Percentiles rank a stretch among this genome's conserved stretches.
Conservation (phyloP, 2,113 vertebrate genomes). For the Coracopsis vasa region DNA sequence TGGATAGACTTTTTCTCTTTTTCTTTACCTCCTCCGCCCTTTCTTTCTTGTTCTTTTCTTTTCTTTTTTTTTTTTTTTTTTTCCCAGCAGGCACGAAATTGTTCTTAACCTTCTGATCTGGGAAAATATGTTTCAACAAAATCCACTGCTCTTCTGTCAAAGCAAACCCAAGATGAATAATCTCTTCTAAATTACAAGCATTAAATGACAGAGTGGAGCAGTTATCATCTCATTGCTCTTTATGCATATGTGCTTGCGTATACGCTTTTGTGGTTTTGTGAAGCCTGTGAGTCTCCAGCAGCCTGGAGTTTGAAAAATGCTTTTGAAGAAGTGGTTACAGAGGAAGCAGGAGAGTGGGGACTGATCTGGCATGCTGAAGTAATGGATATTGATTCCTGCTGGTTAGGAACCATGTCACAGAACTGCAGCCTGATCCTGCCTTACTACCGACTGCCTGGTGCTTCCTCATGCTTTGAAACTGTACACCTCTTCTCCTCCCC, state of each 20-base stretch:
- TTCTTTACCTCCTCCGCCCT: fast-evolving
- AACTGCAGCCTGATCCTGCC: neutral
- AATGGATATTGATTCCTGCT: neutral
- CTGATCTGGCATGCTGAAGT: neutral
- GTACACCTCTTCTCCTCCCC: neutral
- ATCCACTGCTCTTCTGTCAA: neutral
- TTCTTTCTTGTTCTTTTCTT: neutral
- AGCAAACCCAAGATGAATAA: conserved; percentile 10
- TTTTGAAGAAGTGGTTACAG: neutral
- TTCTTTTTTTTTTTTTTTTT: too few species aligned
- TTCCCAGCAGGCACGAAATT: neutral
- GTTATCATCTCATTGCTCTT: conserved; percentile 1
- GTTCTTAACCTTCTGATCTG: conserved; percentile 20
- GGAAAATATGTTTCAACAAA: neutral
- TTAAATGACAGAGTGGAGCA: neutral
- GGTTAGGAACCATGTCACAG: conserved; percentile 1
- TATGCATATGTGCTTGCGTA: neutral
- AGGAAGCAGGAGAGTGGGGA: neutral
- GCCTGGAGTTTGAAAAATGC: neutral
- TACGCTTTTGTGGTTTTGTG: neutral
- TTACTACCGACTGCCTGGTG: neutral
- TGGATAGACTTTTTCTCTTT: neutral
- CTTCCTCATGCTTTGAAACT: neutral
- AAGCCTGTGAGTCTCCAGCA: conserved; percentile 14
- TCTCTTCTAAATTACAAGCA: conserved; percentile 1